Percentiles rank a stretch among this genome's conserved stretches.
Evolutionary conservation across 1,140 invertebrate species (phyloP).

Genomic region (Dendrolimus punctatus): DNA sequence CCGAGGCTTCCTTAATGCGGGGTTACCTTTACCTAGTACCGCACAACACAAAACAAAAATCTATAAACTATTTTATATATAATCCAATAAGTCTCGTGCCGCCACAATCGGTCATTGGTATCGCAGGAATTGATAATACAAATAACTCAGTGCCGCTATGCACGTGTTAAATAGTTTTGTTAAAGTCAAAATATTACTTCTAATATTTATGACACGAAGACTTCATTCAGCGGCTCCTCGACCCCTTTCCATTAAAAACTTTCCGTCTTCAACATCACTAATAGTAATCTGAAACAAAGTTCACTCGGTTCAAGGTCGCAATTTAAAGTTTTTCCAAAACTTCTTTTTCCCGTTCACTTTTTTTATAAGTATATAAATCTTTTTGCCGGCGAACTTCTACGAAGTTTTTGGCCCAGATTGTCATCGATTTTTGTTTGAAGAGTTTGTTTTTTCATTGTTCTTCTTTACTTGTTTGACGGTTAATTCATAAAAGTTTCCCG

Average conservation of each 20-base stretch:
- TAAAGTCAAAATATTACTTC: constrained; percentile 32
- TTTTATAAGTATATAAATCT: constrained; percentile 72
- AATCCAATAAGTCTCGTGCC: too few species aligned
- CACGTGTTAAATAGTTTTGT: constrained; percentile 12
- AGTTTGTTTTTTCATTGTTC: constrained; percentile 72
- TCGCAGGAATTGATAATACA: too few species aligned
- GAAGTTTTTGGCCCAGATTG: constrained; percentile 72
- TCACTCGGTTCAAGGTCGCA: constrained; percentile 72
- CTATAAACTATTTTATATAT: too few species aligned
- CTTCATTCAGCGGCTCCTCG: constrained; percentile 32
- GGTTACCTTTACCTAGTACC: too few species aligned
- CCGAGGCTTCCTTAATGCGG: too few species aligned
- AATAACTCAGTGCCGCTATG: too few species aligned
- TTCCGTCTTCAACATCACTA: constrained; percentile 64
- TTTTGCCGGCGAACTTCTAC: constrained; percentile 66
- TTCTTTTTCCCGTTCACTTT: constrained; percentile 63
- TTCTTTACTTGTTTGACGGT: constrained; percentile 71
- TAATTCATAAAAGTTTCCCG: constrained; percentile 70
- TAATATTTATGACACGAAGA: constrained; percentile 36
- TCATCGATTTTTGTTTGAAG: constrained; percentile 72
- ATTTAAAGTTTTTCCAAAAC: constrained; percentile 73
- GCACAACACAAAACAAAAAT: too few species aligned
- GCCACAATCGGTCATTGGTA: too few species aligned
- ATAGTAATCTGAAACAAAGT: constrained; percentile 72
- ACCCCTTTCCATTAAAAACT: constrained; percentile 66